Evolutionary conservation across 2,888 invertebrate genomes (phyloP), one percentile per base, ranked within the genome.

Genomic region (Morinoia aosen): DNA sequence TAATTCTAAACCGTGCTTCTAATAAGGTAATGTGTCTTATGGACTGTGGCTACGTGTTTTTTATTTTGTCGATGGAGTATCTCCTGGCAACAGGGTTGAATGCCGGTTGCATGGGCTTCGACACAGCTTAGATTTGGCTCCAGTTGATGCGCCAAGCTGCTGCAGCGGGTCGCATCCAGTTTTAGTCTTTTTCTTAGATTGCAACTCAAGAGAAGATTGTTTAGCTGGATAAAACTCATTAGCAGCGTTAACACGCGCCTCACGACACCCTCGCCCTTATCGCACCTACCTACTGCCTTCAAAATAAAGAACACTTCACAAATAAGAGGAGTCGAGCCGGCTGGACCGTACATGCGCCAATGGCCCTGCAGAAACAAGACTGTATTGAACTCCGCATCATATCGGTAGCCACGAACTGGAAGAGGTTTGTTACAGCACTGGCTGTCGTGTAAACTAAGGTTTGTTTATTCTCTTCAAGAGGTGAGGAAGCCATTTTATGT

Each of bases 151-250:
- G 76, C 25, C 7, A 33, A 19, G 76, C 76, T 76, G 16, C 25
- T 33, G 76, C 76, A 76, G 76, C 19, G 76, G 3, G 16, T 10
- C 19, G 39, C 57, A 12, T 93, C 93, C 33, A 25, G 93, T 93
- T 93, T 57, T 57, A 56, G 56, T 56, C 93, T 93, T 93, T 93
- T 93, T 93, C 93, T 56, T 33, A 33, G 57, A 58, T 93, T 93
- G 93, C 93, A 93, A 93, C 57, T 57, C 93, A 25, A 93, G 93
- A n/a, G 57, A n/a, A 93, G 93, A 93, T 93, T 93, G 93, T 93
- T 93, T 93, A 48, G 93, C 93, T 93, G 93, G 93, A 93, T 93
- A 93, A 93, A 93, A 93, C 93, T 93, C 93, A 93, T 93, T 93
- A 93, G 93, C 57, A 57, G 93, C 56, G 93, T 93, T 93, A 93